phyloP scores from a whole-genome alignment of 64 coral and sea anemone genomes.

The Porites australiensis region DNA sequence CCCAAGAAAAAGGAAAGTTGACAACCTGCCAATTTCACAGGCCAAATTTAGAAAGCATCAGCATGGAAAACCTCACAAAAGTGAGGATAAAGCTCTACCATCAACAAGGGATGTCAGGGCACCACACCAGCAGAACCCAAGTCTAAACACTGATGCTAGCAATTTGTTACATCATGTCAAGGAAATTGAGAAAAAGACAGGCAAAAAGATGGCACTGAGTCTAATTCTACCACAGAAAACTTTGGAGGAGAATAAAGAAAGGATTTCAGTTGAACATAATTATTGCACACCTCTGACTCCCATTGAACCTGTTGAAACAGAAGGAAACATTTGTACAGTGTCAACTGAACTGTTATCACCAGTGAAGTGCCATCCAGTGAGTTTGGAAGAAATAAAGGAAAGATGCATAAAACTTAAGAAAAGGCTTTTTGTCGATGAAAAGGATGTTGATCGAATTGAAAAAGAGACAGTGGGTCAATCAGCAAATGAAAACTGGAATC shows the following conservation, averaged over 20 bases:
- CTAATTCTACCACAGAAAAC: conserved; percentile 57
- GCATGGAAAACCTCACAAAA: not conserved
- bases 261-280: conserved; percentile 7
- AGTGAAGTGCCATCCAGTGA: conserved; percentile 43
- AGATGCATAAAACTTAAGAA: not conserved
- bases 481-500: conserved; percentile 53
- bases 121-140: not conserved
- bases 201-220: conserved; percentile 30
- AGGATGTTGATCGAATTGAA: conserved; percentile 24
- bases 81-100: not conserved
- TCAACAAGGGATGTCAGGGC: conserved; percentile 35
- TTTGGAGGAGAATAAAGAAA: conserved; percentile 36
- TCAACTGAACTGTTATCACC: conserved; percentile 32
- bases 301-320: not conserved
- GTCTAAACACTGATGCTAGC: not conserved
- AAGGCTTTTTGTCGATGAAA: conserved; percentile 18
- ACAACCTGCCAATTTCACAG: conserved; percentile 26
- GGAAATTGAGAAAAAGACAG: conserved; percentile 40
- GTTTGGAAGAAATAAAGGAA: conserved; percentile 38
- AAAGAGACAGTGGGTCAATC: conserved; percentile 61
- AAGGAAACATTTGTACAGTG: not conserved
- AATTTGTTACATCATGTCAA: conserved; percentile 23
- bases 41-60: conserved; percentile 59
- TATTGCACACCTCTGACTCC: not conserved
- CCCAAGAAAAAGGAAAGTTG: conserved; percentile 3